Evolutionary conservation across 1,140 invertebrate species (phyloP).

Genomic region (Aleiodes sp.): DNA sequence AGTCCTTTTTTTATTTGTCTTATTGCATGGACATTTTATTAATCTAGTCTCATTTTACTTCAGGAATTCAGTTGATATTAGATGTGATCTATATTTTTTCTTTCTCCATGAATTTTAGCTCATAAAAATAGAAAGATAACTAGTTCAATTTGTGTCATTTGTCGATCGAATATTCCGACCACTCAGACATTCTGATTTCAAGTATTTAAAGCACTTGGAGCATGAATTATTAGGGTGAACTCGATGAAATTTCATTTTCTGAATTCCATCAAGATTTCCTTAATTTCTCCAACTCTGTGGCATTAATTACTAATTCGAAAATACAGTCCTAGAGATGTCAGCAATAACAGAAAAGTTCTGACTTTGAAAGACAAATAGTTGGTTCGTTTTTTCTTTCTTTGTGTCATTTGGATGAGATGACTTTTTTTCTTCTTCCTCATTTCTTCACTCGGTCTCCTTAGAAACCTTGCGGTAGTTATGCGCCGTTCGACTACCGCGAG

Average conservation of each 20-base stretch:
- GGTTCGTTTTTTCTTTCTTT: conserved; percentile 3
- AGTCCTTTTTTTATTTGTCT: too few relatives aligned
- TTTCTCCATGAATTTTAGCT: too few relatives aligned
- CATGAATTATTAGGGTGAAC: background rate
- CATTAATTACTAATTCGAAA: too few relatives aligned
- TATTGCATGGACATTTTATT: too few relatives aligned
- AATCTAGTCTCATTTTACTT: too few relatives aligned
- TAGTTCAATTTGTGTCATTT: background rate
- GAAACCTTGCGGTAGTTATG: conserved; percentile 58
- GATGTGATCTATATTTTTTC: too few relatives aligned
- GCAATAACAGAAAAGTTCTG: too few relatives aligned
- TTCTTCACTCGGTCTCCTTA: conserved; percentile 48
- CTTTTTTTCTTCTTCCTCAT: conserved; percentile 22
- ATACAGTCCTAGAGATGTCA: too few relatives aligned
- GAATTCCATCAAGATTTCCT: background rate
- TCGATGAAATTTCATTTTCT: background rate
- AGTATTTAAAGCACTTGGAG: background rate
- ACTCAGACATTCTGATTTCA: background rate
- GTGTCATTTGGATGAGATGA: too few relatives aligned
- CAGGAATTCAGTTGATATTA: too few relatives aligned
- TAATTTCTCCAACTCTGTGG: background rate
- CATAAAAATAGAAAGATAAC: background rate
- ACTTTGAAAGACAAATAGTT: too few relatives aligned
- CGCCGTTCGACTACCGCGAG: conserved; percentile 46
- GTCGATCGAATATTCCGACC: background rate